Evolutionary conservation across 2,797 vertebrate species (phyloP).

Genomic region (Siniperca obscura): DNA sequence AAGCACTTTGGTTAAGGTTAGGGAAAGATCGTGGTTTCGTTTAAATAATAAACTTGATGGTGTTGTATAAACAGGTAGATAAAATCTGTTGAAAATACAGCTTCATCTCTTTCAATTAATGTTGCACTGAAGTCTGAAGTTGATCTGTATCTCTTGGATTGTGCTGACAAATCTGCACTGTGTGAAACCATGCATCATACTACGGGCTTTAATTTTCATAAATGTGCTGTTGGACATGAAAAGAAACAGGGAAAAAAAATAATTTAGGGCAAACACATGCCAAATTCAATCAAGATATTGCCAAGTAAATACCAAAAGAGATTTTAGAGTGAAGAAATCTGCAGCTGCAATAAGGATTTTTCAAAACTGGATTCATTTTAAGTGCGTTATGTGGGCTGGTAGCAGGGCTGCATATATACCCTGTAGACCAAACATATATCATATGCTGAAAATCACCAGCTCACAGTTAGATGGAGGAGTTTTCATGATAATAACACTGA

Average conservation of each 20-base stretch:
- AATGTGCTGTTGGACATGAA: background rate
- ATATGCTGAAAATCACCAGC: constrained; percentile 3
- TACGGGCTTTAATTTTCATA: background rate
- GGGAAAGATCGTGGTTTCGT: background rate
- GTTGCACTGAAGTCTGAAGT: background rate
- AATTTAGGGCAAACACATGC: background rate
- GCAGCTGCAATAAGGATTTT: background rate
- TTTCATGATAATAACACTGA: background rate
- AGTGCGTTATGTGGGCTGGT: background rate
- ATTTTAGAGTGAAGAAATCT: background rate
- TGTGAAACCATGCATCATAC: background rate
- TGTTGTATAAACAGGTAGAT: background rate
- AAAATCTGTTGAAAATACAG: background rate
- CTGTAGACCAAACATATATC: background rate
- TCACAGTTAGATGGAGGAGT: background rate
- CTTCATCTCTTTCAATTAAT: background rate
- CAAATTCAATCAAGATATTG: background rate
- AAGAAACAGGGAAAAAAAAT: background rate
- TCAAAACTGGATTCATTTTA: background rate
- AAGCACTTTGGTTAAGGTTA: background rate
- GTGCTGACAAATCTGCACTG: background rate
- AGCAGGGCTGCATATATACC: background rate
- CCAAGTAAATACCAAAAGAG: background rate
- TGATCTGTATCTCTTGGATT: background rate
- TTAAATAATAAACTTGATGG: too few species aligned